phyloP scores from a whole-genome alignment of 2,888 invertebrate species.

The Athalia cordata region DNA sequence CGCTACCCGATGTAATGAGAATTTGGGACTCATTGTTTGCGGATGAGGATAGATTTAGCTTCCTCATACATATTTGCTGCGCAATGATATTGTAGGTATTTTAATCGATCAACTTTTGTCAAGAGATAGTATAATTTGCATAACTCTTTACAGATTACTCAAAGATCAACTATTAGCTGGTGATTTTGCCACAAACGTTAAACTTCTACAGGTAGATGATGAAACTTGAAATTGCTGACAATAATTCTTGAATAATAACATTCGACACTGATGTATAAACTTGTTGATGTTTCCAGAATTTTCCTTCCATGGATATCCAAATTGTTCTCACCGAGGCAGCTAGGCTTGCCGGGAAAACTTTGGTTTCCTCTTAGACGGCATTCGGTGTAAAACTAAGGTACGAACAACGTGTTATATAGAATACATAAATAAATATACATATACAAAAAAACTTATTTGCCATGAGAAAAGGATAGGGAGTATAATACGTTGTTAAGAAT shows the following conservation, averaged over 20 bases:
- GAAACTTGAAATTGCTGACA: slow-evolving; percentile 1
- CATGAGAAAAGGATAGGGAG: not conserved
- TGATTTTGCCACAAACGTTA: slow-evolving; percentile 96
- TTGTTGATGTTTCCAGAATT: slow-evolving; percentile 76
- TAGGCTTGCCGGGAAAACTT: slow-evolving; percentile 75
- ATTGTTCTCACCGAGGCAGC: slow-evolving; percentile 87
- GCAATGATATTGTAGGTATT: slow-evolving; percentile 96
- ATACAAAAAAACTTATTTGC: slow-evolving; percentile 11
- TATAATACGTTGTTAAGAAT: not conserved
- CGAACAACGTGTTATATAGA: not conserved
- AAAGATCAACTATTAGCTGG: slow-evolving; percentile 88
- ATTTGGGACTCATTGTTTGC: slow-evolving; percentile 98
- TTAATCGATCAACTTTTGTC: not conserved
- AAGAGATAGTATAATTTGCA: no score
- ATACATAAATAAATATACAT: not conserved
- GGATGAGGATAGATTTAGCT: slow-evolving; percentile 91
- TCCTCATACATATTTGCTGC: slow-evolving; percentile 94
- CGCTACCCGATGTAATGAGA: slow-evolving; percentile 95
- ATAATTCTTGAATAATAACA: slow-evolving; percentile 32
- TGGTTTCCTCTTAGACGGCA: slow-evolving; percentile 59
- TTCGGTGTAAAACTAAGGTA: not conserved
- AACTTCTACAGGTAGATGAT: slow-evolving; percentile 85
- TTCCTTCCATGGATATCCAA: slow-evolving; percentile 92
- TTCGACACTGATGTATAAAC: slow-evolving; percentile 19
- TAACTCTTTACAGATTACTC: slow-evolving; percentile 80